Conservation (phyloP, 2,113 vertebrate genomes). For the Dolichotis patagonum region DNA sequence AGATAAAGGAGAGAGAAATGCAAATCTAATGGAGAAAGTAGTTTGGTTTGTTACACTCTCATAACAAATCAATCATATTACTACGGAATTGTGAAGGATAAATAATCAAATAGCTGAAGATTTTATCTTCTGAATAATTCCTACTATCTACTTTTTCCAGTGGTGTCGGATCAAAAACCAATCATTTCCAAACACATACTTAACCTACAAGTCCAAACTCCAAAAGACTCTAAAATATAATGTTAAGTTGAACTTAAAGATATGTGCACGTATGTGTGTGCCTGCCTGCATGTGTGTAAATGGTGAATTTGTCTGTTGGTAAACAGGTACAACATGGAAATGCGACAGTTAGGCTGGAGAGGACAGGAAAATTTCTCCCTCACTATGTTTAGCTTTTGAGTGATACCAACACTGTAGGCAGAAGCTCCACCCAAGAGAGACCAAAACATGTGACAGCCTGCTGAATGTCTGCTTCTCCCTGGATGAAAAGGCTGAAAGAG, state of each 20-base stretch:
- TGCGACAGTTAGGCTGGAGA: not conserved
- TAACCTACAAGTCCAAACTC: not conserved
- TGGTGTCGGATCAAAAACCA: not conserved
- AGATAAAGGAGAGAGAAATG: not conserved
- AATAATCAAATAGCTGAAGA: not conserved
- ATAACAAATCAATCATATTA: not conserved
- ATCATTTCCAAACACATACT: not conserved
- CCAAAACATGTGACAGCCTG: not conserved
- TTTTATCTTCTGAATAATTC: not conserved
- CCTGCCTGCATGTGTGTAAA: not conserved
- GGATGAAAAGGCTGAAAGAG: not conserved
- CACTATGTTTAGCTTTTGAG: slow-evolving; percentile 12
- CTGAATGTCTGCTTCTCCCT: not conserved
- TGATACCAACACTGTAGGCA: not conserved
- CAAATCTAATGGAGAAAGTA: not conserved
- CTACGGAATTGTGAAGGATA: not conserved
- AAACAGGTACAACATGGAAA: not conserved
- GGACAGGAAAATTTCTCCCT: not conserved
- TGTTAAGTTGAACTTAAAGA: not conserved
- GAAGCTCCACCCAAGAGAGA: not conserved
- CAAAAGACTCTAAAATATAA: not conserved
- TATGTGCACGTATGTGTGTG: not conserved
- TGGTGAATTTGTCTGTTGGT: not conserved
- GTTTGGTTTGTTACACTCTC: not conserved
- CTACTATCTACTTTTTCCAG: not conserved